Base-by-base conservation (phyloP, 2,797 vertebrate species). In the Bucorvus abyssinicus region DNA sequence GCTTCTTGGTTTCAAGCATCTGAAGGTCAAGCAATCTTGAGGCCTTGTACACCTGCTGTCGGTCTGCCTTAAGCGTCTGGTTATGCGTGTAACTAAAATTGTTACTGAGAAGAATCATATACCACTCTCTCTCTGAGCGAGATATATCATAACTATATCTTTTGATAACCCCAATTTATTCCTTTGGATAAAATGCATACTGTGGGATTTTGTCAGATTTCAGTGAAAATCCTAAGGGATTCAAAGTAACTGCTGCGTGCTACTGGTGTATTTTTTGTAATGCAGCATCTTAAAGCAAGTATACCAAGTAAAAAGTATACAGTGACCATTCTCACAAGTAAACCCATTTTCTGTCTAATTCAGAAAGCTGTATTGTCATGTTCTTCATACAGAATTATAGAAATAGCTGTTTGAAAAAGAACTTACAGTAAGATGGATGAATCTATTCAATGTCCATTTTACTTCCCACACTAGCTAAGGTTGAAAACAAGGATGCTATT, bases 381-480 rank as follows among this genome's bases (percentile, higher is more conserved):
- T 71, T 82, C 16, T 23, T 80, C 30, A 78, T 49, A 42, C 8
- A 34, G 56, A 91, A 89, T 64, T 74, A n/a, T 12, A 85, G 40
- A 93, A 94, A 80, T 8, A 36, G 10, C 18, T 95, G 4, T 77
- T 95, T 89, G 19, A 87, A 94, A 96, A 86, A 75, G 68, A 95
- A 38, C 10, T 4, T 55, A 64, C 12, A 63, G 13, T 49, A 86
- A 63, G 65, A 95, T 44, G 40, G 90, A 92, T 38, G 20, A 44
- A 85, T 94, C 67, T 94, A 60, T 59, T 95, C 93, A 69, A 90
- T 95, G 97, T 96, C 86, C 55, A 83, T 81, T 95, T 55, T 81
- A 84, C 68, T 75, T 91, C 47, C 55, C 81, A 65, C 34, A 30
- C 12, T 38, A 73, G 67, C 64, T 82, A 91, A 84, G 50, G 11